A percentile compares a stretch with the other conserved stretches of the same genome.
These are phyloP conservation scores for Mimumesa dahlbomi DNA, from an alignment of 2,888 invertebrate genomes.

Conservation along the genomic window DNA sequence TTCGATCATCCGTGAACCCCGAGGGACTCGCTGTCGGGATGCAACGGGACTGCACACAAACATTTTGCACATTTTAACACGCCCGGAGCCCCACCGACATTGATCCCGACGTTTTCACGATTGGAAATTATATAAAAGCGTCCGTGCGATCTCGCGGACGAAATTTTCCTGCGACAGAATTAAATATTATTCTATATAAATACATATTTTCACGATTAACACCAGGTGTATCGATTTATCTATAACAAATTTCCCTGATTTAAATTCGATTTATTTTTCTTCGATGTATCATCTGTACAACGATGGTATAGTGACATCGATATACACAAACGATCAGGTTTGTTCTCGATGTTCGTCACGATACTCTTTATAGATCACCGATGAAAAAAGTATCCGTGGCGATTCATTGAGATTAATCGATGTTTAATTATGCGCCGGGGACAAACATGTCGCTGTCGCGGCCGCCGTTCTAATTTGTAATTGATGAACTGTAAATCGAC, in stretches of 20 bases:
- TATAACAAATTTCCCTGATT: no score
- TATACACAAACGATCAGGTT: no score
- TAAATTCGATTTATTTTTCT: no score
- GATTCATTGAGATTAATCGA: conserved; percentile 6
- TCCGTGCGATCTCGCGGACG: no score
- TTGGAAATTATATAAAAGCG: conserved; percentile 9
- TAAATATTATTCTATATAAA: no score
- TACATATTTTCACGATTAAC: no score
- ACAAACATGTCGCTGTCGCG: not conserved
- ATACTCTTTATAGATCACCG: not conserved
- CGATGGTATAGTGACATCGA: no score
- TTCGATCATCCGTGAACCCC: conserved; percentile 38
- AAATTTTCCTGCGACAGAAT: no score
- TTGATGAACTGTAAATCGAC: conserved; percentile 54
- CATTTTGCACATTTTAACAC: conserved; percentile 12
- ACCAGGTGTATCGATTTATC: no score
- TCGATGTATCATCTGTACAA: no score
- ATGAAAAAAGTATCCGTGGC: not conserved
- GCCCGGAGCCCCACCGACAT: no score
- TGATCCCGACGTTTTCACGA: conserved; percentile 6
- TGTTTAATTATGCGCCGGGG: conserved; percentile 22
- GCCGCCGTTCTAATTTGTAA: conserved; percentile 24
- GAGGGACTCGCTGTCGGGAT: conserved; percentile 18
- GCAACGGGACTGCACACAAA: conserved; percentile 4
- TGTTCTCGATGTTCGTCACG: not conserved